Base-by-base conservation (phyloP, 2,113 vertebrate species). In the Lamprotornis superbus region DNA sequence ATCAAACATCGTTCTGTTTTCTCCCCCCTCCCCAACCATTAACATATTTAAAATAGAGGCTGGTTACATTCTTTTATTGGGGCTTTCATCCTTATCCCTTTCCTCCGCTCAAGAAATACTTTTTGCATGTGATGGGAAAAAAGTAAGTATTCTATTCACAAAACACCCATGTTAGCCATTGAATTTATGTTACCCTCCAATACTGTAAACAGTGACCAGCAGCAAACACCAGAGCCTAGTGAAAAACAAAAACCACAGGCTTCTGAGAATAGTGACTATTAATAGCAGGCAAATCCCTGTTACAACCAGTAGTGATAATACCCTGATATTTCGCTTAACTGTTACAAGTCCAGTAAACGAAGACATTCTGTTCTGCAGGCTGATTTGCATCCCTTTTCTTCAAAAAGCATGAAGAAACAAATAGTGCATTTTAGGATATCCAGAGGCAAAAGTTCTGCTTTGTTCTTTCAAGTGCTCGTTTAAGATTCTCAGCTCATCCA, bases 211-310 rank as follows among this genome's bases (percentile, higher is more conserved):
- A 95, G 74, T 69, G 90, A 96, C 71, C 95, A 90, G 88, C 84
- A 96, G 91, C 93, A 89, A 90, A 92, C 64, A 90, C 19, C 49
- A 68, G 80, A 96, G 77, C 83, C 57, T 94, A 93, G 90, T 95
- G 88, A 88, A 91, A 85, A 95, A 39, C 70, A 89, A 89, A 88
- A 90, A 84, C 71, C 93, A 77, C 87, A 82, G 95, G 94, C 94
- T 93, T 96, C 90, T 80, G 94, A 83, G 82, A 91, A 92, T 5
- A 39, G 49, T 59, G 79, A 95, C 86, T 98, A 98, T 98, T 98
- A 98, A 98, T 98, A 98, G 97, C 77, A 75, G 73, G 69, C 94
- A 98, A 98, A 98, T 98, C 97, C 96, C 94, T 90, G 67, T 90
- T 87, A 87, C 37, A 95, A 92, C 87, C 83, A 68, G 95, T 83